Base-by-base conservation (phyloP, 2,888 invertebrate species). In the Synergus laeviventris region DNA sequence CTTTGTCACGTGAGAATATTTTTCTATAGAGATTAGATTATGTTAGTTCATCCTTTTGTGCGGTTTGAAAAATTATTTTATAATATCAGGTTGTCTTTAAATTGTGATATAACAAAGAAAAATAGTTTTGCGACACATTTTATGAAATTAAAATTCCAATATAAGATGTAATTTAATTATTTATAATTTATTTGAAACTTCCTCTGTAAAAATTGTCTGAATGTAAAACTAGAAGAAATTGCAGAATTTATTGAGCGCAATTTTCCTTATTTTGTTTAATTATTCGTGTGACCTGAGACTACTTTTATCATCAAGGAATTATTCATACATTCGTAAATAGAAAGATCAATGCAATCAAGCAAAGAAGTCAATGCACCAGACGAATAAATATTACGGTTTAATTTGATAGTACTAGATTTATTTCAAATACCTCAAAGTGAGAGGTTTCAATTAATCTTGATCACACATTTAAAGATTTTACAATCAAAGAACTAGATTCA, bases 291-390 rank as follows among this genome's bases (percentile, higher is more conserved):
- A 64, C 64, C 39, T 49, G 11, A 49, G 16, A 49, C 24, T 70
- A 49, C 49, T 70, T 24, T 14, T 31, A 70, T 12, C 4, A 24
- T 1, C 45, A 11, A 11, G 45, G 24, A 70, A 70, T 21, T 70
- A 70, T 70, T 49, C 66, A 70, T 11, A 16, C 49, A n/a, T n/a
- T 59, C 38, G 36, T 21, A 45, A 31, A 73, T 49, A 78, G n/a
- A 73, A 78, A 78, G 73, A 64, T 60, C 70, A 70, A 70, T 70
- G n/a, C 49, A 31, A 21, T 24, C 12, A 49, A 21, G 11, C 70
- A 31, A 70, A 31, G 49, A 70, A 70, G n/a, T 70, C n/a, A 49
- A 45, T 24, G 16, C 42, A 66, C 21, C 42, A 49, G 16, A 49
- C n/a, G n/a, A 70, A 49, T 21, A 45, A 9, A 16, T n/a, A 38